These are phyloP conservation scores for Lamprologus lemairii DNA, from an alignment of 2,113 vertebrate species.

Conservation along the genomic window DNA sequence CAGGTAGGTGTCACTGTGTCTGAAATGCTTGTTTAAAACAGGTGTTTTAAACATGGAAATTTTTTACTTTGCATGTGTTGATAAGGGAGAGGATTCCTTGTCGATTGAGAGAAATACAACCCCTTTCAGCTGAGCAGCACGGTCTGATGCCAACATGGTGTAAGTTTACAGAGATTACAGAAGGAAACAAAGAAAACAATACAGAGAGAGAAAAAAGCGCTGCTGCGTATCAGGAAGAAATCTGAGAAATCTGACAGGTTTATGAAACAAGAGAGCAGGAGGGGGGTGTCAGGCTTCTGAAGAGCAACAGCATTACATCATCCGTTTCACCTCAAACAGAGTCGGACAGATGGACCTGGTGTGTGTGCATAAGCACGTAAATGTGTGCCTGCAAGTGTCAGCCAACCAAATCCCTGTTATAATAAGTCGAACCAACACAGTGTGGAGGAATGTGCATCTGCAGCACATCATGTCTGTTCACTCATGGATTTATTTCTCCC, in stretches of 20 bases:
- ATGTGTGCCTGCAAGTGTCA: neutral
- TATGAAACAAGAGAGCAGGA: neutral
- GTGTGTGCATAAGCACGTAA: conserved; percentile 7
- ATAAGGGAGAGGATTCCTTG: neutral
- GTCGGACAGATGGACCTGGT: conserved; percentile 47
- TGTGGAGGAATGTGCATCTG: conserved; percentile 55
- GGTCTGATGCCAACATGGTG: neutral
- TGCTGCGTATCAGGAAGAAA: neutral
- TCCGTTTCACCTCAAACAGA: conserved; percentile 43
- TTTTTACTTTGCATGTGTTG: neutral
- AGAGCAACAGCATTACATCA: conserved; percentile 56
- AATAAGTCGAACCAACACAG: conserved; percentile 39
- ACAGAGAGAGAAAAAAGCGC: neutral
- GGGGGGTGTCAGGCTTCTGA: neutral
- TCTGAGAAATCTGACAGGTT: neutral
- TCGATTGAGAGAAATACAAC: neutral
- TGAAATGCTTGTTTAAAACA: neutral
- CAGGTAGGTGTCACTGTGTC: neutral
- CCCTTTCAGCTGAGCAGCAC: neutral
- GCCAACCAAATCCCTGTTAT: conserved; percentile 51
- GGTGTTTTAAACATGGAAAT: neutral
- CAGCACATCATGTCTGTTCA: conserved; percentile 6
- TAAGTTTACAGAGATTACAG: neutral
- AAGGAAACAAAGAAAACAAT: neutral
- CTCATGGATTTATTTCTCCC: neutral